Evolutionary conservation across 2,888 invertebrate species (phyloP).

Genomic region (Coenonympha arcania): DNA sequence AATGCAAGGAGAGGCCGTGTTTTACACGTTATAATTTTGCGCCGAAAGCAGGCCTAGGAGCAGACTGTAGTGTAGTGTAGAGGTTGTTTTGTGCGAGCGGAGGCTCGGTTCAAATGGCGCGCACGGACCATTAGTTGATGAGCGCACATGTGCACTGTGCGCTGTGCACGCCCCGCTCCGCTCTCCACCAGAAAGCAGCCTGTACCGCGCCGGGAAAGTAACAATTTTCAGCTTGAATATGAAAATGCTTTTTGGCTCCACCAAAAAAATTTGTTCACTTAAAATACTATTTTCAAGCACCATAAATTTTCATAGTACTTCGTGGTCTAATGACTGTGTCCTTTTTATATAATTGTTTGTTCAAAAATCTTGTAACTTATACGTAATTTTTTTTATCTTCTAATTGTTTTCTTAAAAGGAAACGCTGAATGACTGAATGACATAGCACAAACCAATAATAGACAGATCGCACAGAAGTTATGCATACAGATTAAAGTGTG

Average conservation of each 20-base stretch:
- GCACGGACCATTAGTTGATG: constrained; percentile 76
- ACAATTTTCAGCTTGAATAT: constrained; percentile 70
- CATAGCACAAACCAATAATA: no score
- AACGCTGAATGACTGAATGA: no score
- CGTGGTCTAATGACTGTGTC: constrained; percentile 12
- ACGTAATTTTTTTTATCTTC: no score
- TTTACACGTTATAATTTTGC: constrained; percentile 74
- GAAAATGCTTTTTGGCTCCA: constrained; percentile 68
- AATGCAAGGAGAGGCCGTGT: constrained; percentile 70
- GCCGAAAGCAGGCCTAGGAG: constrained; percentile 65
- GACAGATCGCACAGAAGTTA: no score
- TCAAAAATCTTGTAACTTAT: constrained; percentile 5
- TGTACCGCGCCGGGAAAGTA: constrained; percentile 47
- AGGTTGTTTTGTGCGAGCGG: constrained; percentile 67
- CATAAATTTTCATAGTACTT: constrained; percentile 55
- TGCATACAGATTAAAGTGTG: no score
- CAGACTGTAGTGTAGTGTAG: no score
- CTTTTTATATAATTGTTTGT: constrained; percentile 8
- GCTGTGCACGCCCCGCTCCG: constrained; percentile 56
- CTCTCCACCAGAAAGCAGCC: constrained; percentile 39
- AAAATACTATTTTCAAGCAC: constrained; percentile 66
- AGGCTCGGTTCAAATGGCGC: constrained; percentile 74
- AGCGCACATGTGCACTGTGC: constrained; percentile 67
- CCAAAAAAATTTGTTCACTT: constrained; percentile 62
- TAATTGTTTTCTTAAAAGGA: no score